Evolutionary conservation across 2,113 vertebrate genomes (phyloP).

Genomic region (Gambusia affinis): DNA sequence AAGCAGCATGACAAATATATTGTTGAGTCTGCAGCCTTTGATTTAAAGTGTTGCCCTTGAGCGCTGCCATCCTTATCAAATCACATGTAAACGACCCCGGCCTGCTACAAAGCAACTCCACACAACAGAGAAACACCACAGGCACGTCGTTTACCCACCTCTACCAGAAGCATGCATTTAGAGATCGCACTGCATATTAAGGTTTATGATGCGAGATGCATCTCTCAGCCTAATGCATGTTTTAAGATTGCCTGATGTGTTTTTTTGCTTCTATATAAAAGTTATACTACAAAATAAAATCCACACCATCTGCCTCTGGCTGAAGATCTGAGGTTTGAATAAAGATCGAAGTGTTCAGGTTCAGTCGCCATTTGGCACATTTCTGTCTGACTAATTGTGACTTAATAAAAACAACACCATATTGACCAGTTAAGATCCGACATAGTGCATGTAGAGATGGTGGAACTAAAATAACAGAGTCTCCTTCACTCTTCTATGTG

Average conservation of each 20-base stretch:
- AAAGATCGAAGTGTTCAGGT: neutral
- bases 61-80: neutral
- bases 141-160: neutral
- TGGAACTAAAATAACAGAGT: constrained; percentile 2
- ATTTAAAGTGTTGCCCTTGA: constrained; percentile 1
- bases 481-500: too few species aligned
- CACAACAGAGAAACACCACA: neutral
- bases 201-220: neutral
- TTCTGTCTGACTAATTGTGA: neutral
- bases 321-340: neutral
- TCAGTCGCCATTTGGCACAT: neutral
- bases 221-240: neutral
- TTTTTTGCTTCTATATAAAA: neutral
- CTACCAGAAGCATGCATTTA: neutral
- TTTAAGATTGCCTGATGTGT: neutral
- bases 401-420: constrained; percentile 1
- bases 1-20: neutral
- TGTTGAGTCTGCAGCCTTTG: neutral
- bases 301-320: constrained; percentile 3
- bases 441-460: neutral
- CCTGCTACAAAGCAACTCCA: neutral
- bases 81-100: constrained; percentile 11
- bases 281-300: constrained; percentile 1
- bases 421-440: neutral
- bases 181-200: neutral